A percentile compares a stretch with the other conserved stretches of the same genome.
Evolutionary conservation across 2,113 vertebrate species (phyloP).

Genomic region (Pteruthius melanotis): DNA sequence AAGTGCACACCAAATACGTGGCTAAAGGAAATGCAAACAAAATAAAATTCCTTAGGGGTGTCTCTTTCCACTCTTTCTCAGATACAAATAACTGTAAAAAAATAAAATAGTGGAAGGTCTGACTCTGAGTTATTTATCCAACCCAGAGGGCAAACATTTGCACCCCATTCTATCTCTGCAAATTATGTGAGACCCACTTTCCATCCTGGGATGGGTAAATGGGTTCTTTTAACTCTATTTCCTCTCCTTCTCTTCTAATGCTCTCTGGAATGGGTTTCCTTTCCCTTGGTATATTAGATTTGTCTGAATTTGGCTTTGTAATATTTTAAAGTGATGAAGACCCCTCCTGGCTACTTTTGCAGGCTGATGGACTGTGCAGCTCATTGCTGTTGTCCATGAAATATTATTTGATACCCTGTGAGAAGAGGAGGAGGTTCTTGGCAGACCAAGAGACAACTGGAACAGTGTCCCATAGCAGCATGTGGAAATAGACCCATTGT

Average conservation of each 20-base stretch:
- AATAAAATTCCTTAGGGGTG: neutral
- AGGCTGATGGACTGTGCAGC: neutral
- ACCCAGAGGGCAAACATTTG: neutral
- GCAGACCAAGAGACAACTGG: neutral
- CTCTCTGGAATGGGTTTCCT: neutral
- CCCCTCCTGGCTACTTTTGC: neutral
- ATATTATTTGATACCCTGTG: neutral
- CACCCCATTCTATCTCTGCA: neutral
- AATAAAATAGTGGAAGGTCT: neutral
- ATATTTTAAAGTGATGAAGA: neutral
- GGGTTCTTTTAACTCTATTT: neutral
- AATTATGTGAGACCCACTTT: neutral
- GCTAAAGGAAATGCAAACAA: neutral
- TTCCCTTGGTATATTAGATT: neutral
- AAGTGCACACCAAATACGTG: rapidly evolving
- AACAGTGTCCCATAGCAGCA: neutral
- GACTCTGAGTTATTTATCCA: neutral
- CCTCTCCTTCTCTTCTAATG: neutral
- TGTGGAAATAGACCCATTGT: neutral
- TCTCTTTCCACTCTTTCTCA: neutral
- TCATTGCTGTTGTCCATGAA: neutral
- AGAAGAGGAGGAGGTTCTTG: neutral
- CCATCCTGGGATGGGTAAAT: neutral
- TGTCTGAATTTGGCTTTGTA: neutral
- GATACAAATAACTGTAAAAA: neutral